These are phyloP conservation scores for Leptinotarsa texana DNA, from an alignment of 1,140 invertebrate genomes.

Conservation along the genomic window DNA sequence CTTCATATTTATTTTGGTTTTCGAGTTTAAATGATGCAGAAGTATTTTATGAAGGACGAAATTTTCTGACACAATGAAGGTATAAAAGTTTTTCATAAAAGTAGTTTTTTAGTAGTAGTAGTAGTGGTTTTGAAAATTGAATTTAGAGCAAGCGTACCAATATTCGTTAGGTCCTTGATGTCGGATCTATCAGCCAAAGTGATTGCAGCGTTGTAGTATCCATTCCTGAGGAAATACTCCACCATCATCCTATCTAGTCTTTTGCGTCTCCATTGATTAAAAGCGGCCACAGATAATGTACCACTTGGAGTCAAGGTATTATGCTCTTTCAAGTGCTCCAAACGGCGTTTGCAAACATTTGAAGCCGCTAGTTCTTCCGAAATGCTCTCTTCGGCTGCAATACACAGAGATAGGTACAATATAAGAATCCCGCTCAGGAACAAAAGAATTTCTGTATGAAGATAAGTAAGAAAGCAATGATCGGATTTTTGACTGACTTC, in stretches of 20 bases:
- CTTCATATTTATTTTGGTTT: no score
- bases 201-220: constrained; percentile 92
- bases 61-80: no score
- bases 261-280: constrained; percentile 84
- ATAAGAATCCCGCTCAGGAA: background rate
- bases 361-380: constrained; percentile 88
- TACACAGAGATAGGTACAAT: background rate
- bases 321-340: constrained; percentile 93
- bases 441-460: background rate
- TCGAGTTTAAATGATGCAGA: no score
- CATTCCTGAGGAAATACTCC: constrained; percentile 93
- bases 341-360: constrained; percentile 80
- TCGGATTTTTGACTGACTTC: no score
- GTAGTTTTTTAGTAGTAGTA: no score
- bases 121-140: no score
- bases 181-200: constrained; percentile 80
- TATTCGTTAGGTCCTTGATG: constrained; percentile 89
- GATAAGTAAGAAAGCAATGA: no score
- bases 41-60: no score
- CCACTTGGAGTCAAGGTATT: constrained; percentile 54
- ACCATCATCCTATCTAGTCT: constrained; percentile 93
- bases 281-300: constrained; percentile 58
- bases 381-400: constrained; percentile 82
- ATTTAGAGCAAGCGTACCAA: constrained; percentile 61
- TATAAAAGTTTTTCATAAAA: no score